These are phyloP conservation scores for Chauna torquata DNA, from an alignment of 2,113 vertebrate genomes.

Conservation along the genomic window DNA sequence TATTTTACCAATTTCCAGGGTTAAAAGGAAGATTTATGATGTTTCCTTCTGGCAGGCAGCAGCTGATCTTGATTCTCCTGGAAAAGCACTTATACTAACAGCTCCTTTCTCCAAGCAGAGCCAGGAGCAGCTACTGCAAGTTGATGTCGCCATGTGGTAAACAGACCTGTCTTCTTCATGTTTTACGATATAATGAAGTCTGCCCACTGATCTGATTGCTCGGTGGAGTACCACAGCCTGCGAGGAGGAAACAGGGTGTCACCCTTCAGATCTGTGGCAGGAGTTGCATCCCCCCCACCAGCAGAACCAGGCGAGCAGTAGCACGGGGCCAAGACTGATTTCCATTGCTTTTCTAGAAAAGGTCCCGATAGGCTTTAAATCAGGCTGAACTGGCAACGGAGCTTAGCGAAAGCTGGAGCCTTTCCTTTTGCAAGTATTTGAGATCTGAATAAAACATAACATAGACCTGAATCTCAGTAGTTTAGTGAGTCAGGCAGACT, in stretches of 20 bases:
- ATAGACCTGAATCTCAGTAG: constrained; percentile 9
- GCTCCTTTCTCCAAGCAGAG: neutral
- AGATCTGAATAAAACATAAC: constrained; percentile 62
- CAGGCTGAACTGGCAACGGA: neutral
- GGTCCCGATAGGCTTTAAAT: constrained; percentile 9
- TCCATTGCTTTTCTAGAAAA: neutral
- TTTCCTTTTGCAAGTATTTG: constrained; percentile 53
- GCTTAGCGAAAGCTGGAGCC: neutral
- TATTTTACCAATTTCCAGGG: constrained; percentile 56
- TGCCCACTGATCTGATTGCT: neutral
- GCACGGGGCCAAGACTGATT: neutral
- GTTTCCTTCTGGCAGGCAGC: constrained; percentile 28
- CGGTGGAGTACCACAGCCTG: neutral
- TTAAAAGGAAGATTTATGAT: constrained; percentile 62
- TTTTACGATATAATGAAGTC: neutral
- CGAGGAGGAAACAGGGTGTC: neutral
- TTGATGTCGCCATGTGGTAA: neutral
- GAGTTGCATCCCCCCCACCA: neutral
- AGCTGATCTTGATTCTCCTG: constrained; percentile 34
- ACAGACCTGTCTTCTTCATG: neutral
- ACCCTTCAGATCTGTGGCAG: neutral
- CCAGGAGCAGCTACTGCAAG: neutral
- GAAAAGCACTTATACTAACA: constrained; percentile 27
- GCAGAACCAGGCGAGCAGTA: neutral
- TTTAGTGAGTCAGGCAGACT: neutral